These are phyloP conservation scores for Anthopleura xanthogrammica DNA, from an alignment of 92 coral and sea anemone species.

Conservation along the genomic window DNA sequence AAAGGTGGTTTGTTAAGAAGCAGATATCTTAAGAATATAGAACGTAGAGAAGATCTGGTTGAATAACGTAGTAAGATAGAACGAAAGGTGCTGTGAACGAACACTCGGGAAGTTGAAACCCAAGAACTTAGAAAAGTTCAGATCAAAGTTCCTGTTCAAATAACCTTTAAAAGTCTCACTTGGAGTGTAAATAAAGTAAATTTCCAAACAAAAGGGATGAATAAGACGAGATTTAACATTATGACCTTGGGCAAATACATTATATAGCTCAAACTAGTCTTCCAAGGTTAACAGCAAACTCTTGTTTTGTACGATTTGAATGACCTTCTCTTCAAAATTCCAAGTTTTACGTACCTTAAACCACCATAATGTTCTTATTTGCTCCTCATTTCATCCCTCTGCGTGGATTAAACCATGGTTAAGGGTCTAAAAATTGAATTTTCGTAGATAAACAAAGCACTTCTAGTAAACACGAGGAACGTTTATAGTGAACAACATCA, in stretches of 20 bases:
- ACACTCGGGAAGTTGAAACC: conserved; percentile 10
- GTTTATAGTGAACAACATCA: conserved; percentile 30
- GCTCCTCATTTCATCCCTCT: background rate
- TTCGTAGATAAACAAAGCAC: conserved; percentile 20
- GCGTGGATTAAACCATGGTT: conserved; percentile 20
- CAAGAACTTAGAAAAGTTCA: conserved; percentile 8
- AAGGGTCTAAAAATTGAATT: background rate
- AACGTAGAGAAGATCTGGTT: background rate
- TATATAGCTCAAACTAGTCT: background rate
- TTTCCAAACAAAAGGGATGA: conserved; percentile 13
- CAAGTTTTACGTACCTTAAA: conserved; percentile 5
- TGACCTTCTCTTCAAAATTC: background rate
- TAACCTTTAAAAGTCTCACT: background rate
- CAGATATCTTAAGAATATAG: background rate
- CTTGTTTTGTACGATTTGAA: background rate
- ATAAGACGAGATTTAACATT: conserved; percentile 13
- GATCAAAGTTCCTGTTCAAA: conserved; percentile 11
- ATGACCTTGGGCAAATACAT: conserved; percentile 33
- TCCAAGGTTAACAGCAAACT: conserved; percentile 22
- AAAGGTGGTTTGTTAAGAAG: background rate
- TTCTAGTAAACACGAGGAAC: conserved; percentile 37
- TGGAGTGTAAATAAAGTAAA: background rate
- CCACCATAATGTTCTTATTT: background rate
- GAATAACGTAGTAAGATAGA: conserved; percentile 1
- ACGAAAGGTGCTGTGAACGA: background rate